Conservation (phyloP, 2,113 vertebrate genomes). For the Hirundichthys speculiger region DNA sequence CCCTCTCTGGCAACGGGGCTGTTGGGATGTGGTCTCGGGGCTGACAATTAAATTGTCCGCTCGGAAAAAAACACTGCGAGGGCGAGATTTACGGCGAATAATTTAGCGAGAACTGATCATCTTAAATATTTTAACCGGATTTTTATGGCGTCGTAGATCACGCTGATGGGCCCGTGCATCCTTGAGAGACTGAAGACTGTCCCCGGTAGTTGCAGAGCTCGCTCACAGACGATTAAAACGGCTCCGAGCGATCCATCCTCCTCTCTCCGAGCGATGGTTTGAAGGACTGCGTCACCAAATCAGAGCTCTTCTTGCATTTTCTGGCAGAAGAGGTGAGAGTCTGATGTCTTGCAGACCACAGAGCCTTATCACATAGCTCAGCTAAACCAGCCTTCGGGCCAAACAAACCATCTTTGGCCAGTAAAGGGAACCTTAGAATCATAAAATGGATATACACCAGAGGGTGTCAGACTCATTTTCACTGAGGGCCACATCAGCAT, state of each 20-base stretch:
- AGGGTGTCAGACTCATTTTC: no score
- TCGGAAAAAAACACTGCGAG: slow-evolving; percentile 65
- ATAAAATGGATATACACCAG: slow-evolving; percentile 38
- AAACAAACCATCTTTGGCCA: slow-evolving; percentile 14
- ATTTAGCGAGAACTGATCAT: slow-evolving; percentile 66
- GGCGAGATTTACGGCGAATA: slow-evolving; percentile 63
- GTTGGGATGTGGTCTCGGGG: slow-evolving; percentile 72
- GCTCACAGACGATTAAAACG: slow-evolving; percentile 64
- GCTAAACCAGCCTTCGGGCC: slow-evolving; percentile 4
- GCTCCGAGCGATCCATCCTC: slow-evolving; percentile 38
- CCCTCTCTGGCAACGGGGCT: slow-evolving; percentile 65
- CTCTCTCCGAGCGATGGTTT: slow-evolving; percentile 5
- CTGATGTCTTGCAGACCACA: slow-evolving; percentile 11
- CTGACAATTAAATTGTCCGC: slow-evolving; percentile 73
- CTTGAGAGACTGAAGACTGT: slow-evolving; percentile 40
- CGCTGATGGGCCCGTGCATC: slow-evolving; percentile 36
- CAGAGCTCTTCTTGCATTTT: slow-evolving; percentile 9
- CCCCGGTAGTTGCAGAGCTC: slow-evolving; percentile 70
- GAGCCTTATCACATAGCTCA: slow-evolving; percentile 6
- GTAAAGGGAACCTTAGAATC: slow-evolving; percentile 21
- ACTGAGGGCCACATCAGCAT: no score
- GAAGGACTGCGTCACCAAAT: not conserved
- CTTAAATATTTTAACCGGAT: slow-evolving; percentile 58
- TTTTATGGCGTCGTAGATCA: slow-evolving; percentile 73
- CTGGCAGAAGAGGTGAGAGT: slow-evolving; percentile 3